phyloP scores from a whole-genome alignment of 1,140 invertebrate species.

The Psilanteris sp. region DNA sequence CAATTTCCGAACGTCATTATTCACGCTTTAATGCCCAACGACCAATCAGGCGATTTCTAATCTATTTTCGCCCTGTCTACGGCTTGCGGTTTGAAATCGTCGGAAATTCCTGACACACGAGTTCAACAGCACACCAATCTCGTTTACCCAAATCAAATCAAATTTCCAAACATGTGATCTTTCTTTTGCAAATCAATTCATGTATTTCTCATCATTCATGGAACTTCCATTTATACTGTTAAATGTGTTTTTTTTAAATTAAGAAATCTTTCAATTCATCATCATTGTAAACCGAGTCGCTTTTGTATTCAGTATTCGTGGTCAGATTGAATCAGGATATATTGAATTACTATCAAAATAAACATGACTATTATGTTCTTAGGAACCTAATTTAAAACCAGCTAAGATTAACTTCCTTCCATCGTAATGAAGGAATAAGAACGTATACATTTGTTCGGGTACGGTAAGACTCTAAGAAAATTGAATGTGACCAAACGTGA shows the following conservation, averaged over 20 bases:
- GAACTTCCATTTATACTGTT: conserved; percentile 14
- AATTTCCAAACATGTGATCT: conserved; percentile 5
- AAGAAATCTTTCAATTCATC: not conserved
- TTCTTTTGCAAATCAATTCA: conserved; percentile 8
- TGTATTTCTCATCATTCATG: conserved; percentile 8
- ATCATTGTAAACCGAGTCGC: conserved; percentile 1
- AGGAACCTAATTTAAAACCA: not conserved
- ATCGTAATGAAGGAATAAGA: not conserved
- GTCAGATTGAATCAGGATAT: conserved; percentile 22
- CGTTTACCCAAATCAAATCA: conserved; percentile 10
- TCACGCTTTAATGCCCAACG: conserved; percentile 33
- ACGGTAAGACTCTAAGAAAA: conserved; percentile 5
- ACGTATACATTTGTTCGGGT: not conserved
- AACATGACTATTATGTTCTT: not conserved
- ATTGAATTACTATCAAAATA: conserved; percentile 12
- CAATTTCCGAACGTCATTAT: conserved; percentile 48
- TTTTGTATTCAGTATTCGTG: conserved; percentile 4
- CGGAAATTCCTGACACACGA: not conserved
- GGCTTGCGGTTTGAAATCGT: not conserved
- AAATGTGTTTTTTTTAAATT: not conserved
- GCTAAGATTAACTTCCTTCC: conserved; percentile 9
- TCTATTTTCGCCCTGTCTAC: conserved; percentile 16
- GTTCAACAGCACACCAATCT: not conserved
- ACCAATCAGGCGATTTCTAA: conserved; percentile 43
- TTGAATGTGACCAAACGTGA: conserved; percentile 24